Evolutionary conservation across 2,888 invertebrate species (phyloP).

Genomic region (Ophion costatus): DNA sequence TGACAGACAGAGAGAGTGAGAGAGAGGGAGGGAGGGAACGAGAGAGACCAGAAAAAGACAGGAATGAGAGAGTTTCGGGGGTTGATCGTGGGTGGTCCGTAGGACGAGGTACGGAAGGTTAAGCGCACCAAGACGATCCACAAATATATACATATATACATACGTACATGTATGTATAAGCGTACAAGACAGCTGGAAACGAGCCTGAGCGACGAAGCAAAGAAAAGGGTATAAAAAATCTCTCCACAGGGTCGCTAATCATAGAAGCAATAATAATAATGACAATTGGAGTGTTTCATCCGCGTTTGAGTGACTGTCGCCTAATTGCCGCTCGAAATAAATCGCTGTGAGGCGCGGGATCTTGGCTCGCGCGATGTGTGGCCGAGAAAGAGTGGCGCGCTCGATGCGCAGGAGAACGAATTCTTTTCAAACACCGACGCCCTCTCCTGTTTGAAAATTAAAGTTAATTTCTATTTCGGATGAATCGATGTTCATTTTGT

Average conservation of each 20-base stretch:
- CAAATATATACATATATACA: constrained; percentile 1
- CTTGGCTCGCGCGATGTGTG: background rate
- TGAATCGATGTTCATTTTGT: no score
- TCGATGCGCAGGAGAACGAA: background rate
- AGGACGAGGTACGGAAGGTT: background rate
- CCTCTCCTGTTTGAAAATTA: background rate
- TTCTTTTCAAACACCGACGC: background rate
- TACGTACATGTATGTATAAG: background rate
- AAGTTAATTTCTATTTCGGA: no score
- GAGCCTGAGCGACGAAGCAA: background rate
- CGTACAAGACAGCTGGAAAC: background rate
- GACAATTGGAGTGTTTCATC: constrained; percentile 11
- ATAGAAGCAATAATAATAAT: constrained; percentile 19
- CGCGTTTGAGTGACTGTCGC: constrained; percentile 20
- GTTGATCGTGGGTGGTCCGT: constrained; percentile 26
- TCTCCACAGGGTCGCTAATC: background rate
- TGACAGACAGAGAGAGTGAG: background rate
- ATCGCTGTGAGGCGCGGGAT: background rate
- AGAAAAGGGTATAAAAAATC: background rate
- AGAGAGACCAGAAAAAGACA: background rate
- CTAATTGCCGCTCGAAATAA: constrained; percentile 29
- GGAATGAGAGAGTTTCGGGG: background rate
- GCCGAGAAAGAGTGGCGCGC: background rate
- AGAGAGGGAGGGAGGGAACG: background rate
- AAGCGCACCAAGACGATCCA: background rate